phyloP scores from a whole-genome alignment of 2,888 invertebrate species.

The Tromatobia lineatoria region DNA sequence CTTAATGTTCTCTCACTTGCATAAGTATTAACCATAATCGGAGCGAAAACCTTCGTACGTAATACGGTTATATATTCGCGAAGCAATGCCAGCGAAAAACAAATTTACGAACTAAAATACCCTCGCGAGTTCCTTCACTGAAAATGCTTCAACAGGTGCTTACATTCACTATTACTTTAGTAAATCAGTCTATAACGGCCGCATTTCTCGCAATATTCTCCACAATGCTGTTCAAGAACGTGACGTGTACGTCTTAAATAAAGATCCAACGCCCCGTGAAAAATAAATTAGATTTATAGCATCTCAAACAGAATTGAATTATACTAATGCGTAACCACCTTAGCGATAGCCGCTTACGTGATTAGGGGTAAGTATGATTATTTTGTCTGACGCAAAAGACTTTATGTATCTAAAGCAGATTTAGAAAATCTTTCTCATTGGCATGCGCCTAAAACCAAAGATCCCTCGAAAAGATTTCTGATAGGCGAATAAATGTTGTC shows the following conservation, averaged over 20 bases:
- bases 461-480: background rate
- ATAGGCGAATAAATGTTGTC: background rate
- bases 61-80: background rate
- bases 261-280: constrained; percentile 19
- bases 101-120: background rate
- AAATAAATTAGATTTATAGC: constrained; percentile 36
- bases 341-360: constrained; percentile 73
- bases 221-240: constrained; percentile 16
- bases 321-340: constrained; percentile 73
- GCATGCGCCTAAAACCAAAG: constrained; percentile 42
- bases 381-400: constrained; percentile 50
- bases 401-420: constrained; percentile 23
- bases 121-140: background rate
- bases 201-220: background rate
- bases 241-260: constrained; percentile 12
- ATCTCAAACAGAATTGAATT: constrained; percentile 51
- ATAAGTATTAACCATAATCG: constrained; percentile 28
- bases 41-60: constrained; percentile 11
- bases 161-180: background rate
- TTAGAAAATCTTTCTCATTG: constrained; percentile 22
- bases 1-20: constrained; percentile 18
- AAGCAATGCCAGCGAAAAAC: background rate
- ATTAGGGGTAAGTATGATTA: constrained; percentile 68
- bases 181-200: background rate
- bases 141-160: constrained; percentile 31